Evolutionary conservation across 2,113 vertebrate species (phyloP).

Genomic region (Thamnophis sirtalis): DNA sequence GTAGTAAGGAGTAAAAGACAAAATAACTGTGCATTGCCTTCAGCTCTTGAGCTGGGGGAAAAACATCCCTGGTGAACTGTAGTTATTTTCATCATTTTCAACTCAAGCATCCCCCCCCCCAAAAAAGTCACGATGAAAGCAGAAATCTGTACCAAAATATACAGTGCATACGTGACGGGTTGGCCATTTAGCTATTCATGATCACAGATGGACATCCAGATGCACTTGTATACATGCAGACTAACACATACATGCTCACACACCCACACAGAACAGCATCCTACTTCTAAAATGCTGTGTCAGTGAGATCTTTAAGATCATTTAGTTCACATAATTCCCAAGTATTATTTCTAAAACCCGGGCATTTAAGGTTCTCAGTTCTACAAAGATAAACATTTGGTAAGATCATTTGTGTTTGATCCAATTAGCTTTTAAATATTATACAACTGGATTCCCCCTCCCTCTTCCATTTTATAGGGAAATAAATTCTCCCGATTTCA

Average conservation of each 20-base stretch:
- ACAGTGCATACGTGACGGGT: conserved; percentile 20
- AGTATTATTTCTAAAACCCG: conserved; percentile 39
- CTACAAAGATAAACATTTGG: conserved; percentile 7
- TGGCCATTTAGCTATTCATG: background rate
- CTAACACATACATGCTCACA: background rate
- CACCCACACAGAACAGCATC: background rate
- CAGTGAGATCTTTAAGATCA: conserved; percentile 38
- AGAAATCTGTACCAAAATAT: background rate
- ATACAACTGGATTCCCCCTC: background rate
- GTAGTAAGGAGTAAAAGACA: background rate
- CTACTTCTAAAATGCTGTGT: conserved; percentile 36
- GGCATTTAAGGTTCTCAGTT: conserved; percentile 5
- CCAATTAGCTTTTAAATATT: conserved; percentile 48
- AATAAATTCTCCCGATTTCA: background rate
- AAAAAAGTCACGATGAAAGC: conserved; percentile 3
- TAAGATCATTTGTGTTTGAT: conserved; percentile 47
- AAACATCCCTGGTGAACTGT: background rate
- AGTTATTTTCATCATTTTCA: background rate
- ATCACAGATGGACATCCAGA: background rate
- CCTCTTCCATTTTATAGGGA: background rate
- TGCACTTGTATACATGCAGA: background rate
- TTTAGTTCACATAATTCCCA: conserved; percentile 24
- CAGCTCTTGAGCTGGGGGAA: background rate
- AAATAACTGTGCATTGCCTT: background rate
- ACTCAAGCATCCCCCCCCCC: conserved; percentile 8